Evolutionary conservation across 2,888 invertebrate species (phyloP), one percentile per base, ranked within the genome.

Genomic region (Eupithecia exiguata): DNA sequence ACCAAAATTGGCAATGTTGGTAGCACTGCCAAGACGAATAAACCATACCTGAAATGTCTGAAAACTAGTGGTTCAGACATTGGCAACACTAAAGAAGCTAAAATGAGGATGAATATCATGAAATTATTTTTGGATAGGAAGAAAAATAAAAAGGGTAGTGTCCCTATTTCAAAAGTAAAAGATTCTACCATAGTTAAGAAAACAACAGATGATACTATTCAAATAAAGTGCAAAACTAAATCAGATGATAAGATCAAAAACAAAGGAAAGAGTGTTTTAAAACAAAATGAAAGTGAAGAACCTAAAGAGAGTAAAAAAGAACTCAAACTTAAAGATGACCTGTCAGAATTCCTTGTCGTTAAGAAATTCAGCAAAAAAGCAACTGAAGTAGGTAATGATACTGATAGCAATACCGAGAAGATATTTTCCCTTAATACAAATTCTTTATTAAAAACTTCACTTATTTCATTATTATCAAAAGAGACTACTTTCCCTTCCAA

Each of bases 1-100:
- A 73, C 69, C 66, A 71, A 75, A 71, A 74, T 74, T 40, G 76
- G 72, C 73, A 71, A 76, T 71, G 61, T 67, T 63, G 72, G 69
- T 21, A 69, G 43, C 25, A 36, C 61, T 30, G 67, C 25, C n/a
- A 68, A 61, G 0, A 6, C 61, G 21, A 36, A 63, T 14, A 70
- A 58, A 70, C 49, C 53, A 1, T 69, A 61, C 62, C 61, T 71
- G 66, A 65, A 65, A 21, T 65, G 63, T 36, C 36, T 65, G n/a
- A 65, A 36, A 65, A 36, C 36, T 36, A n/a, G 36, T 38, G 36
- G 36, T n/a, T 65, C 63, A 40, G 63, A 58, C 25, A 16, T 63
- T 36, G 21, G 63, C 25, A 58, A 58, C 12, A 58, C 25, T 25
- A 58, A 58, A 58, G 58, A 58, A 25, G 58, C 12, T 12, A 66